Conservation (phyloP, 1,140 invertebrate species). For the Ganaspis sp. region DNA sequence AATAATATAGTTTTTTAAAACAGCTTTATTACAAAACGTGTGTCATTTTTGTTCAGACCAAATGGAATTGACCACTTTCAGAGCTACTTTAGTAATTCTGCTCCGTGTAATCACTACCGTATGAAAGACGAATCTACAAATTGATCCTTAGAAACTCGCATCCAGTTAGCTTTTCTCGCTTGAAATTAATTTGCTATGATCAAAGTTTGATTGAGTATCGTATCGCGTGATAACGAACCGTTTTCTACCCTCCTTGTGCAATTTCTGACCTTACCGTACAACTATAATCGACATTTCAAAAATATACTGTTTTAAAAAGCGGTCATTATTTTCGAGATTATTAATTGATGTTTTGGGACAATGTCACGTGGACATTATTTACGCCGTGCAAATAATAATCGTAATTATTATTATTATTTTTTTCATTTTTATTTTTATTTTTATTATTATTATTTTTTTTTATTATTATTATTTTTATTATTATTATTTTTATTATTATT, state of each 20-base stretch:
- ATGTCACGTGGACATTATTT: no score
- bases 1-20: no score
- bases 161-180: slow-evolving; percentile 12
- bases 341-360: no score
- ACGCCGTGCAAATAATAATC: no score
- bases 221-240: not conserved
- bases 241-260: not conserved
- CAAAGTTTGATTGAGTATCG: slow-evolving; percentile 18
- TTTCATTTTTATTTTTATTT: no score
- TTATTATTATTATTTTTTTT: no score
- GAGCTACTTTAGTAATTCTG: slow-evolving; percentile 56
- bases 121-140: not conserved
- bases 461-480: no score
- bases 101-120: slow-evolving; percentile 48
- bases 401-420: no score
- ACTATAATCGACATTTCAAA: not conserved
- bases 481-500: no score
- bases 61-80: slow-evolving; percentile 53
- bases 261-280: not conserved
- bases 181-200: slow-evolving; percentile 12
- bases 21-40: no score
- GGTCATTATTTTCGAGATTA: no score
- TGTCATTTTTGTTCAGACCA: slow-evolving; percentile 15
- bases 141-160: not conserved
- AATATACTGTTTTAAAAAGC: no score